A percentile compares a stretch with the other conserved stretches of the same genome.
Conservation (phyloP, 2,113 vertebrate genomes). For the Pedionomus torquatus region DNA sequence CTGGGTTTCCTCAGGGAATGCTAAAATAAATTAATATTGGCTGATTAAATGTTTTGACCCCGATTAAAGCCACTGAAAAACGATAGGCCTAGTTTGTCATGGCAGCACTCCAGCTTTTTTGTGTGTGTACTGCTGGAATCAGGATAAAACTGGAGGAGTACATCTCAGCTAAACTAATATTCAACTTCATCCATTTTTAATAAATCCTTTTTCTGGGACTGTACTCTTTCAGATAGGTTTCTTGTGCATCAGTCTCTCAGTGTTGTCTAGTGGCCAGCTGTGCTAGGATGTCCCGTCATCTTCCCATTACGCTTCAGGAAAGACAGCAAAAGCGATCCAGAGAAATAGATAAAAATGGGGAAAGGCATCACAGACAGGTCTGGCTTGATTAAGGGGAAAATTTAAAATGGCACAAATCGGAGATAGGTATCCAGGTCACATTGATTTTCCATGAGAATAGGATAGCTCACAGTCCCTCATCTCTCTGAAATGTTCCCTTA, state of each 20-base stretch:
- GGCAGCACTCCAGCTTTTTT: neutral
- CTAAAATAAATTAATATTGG: neutral
- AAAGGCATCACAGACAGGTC: neutral
- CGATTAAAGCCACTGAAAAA: neutral
- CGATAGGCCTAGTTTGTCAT: neutral
- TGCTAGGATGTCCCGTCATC: neutral
- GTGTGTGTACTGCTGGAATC: neutral
- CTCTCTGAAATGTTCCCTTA: constrained; percentile 38
- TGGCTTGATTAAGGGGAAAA: neutral
- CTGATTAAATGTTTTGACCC: constrained; percentile 32
- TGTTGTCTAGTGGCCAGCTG: rapidly evolving
- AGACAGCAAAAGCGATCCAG: neutral
- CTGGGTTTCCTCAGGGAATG: neutral
- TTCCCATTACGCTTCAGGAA: neutral
- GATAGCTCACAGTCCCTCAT: neutral
- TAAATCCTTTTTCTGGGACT: neutral
- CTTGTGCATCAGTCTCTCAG: neutral
- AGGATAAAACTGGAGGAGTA: neutral
- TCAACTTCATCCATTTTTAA: neutral
- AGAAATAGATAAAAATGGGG: neutral
- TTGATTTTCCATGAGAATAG: neutral
- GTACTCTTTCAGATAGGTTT: neutral
- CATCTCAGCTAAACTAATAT: neutral
- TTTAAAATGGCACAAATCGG: neutral
- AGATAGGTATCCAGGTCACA: neutral